phyloP scores from a whole-genome alignment of 2,113 vertebrate species.

The Dasyurus viverrinus region DNA sequence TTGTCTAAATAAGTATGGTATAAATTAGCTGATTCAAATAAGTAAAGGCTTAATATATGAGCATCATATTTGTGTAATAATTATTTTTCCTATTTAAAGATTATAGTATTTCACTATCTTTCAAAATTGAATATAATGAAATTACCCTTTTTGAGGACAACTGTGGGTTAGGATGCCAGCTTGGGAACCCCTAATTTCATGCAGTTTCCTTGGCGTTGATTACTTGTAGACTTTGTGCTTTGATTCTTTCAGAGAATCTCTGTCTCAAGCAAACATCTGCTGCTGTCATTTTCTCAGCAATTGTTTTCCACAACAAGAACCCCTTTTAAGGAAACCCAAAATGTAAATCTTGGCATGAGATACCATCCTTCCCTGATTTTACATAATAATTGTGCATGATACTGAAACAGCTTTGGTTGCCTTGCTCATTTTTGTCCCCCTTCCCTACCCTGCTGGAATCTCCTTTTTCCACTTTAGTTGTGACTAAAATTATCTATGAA shows the following conservation, averaged over 20 bases:
- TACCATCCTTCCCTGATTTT: constrained; percentile 17
- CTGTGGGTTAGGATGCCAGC: constrained; percentile 11
- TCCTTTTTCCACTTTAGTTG: constrained; percentile 24
- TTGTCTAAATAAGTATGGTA: neutral
- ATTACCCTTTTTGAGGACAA: neutral
- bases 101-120: constrained; percentile 12
- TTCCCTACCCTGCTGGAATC: neutral
- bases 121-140: constrained; percentile 7
- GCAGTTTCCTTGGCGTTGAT: neutral
- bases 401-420: constrained; percentile 11
- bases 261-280: constrained; percentile 49
- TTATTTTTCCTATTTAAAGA: constrained; percentile 5
- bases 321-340: constrained; percentile 32
- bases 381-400: constrained; percentile 36
- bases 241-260: constrained; percentile 42
- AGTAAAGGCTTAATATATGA: neutral
- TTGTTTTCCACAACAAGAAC: constrained; percentile 38
- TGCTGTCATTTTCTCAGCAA: constrained; percentile 41
- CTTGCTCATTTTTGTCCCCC: constrained; percentile 43
- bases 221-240: neutral
- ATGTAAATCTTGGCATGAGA: constrained; percentile 31
- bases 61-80: neutral
- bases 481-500: constrained; percentile 49
- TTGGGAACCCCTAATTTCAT: neutral
- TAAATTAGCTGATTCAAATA: neutral